Evolutionary conservation across 2,797 vertebrate genomes (phyloP).

Genomic region (Hozukius guyotensis): DNA sequence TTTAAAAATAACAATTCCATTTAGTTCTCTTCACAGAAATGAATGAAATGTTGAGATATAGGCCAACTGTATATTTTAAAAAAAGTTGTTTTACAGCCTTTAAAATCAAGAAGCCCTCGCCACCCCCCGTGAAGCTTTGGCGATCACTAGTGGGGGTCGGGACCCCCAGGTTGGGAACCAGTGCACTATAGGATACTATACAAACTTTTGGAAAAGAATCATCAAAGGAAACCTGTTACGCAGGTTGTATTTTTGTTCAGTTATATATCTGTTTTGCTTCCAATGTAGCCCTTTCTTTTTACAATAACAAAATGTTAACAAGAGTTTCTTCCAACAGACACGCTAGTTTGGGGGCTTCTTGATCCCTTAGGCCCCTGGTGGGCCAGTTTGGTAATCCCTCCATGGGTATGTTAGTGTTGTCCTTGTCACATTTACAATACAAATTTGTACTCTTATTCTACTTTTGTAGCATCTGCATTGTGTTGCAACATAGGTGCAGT

Average conservation of each 20-base stretch:
- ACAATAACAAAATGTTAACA: not conserved
- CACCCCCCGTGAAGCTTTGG: rapidly evolving
- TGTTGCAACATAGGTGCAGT: not conserved
- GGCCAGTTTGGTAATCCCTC: not conserved
- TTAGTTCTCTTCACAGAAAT: no score
- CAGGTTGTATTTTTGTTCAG: not conserved
- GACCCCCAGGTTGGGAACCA: no score
- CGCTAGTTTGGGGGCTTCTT: no score
- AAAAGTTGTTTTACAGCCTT: no score
- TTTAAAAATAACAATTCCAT: no score
- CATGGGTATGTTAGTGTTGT: not conserved
- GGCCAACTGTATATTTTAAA: no score
- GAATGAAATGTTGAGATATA: no score
- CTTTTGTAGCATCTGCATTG: not conserved
- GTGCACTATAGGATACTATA: not conserved
- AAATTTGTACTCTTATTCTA: not conserved
- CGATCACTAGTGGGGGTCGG: no score
- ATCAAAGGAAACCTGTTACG: not conserved
- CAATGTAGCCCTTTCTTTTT: not conserved
- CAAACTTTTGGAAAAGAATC: not conserved
- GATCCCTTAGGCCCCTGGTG: not conserved
- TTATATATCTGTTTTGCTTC: not conserved
- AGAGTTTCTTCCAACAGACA: not conserved
- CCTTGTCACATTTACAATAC: not conserved
- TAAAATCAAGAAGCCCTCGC: no score